These are phyloP conservation scores for Harpalus rubripes DNA, from an alignment of 2,888 invertebrate species.

Conservation along the genomic window DNA sequence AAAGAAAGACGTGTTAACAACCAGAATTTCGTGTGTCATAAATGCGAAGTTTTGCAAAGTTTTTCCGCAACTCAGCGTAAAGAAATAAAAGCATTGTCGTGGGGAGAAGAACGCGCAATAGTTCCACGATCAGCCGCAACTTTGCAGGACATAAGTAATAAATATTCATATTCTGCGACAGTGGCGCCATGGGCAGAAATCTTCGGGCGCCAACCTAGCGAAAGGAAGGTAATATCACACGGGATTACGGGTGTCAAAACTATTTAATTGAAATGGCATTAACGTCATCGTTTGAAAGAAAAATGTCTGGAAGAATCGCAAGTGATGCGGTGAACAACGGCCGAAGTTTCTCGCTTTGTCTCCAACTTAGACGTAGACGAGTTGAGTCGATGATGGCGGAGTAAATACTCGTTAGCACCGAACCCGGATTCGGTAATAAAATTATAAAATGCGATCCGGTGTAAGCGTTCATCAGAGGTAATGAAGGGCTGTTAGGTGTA, in stretches of 20 bases:
- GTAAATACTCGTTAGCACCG: constrained; percentile 63
- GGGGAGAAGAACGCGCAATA: constrained; percentile 20
- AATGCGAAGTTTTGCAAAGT: constrained; percentile 58
- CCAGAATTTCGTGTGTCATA: constrained; percentile 61
- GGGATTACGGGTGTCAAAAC: constrained; percentile 65
- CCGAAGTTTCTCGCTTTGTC: constrained; percentile 49
- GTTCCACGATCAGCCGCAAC: constrained; percentile 55
- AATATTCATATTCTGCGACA: constrained; percentile 58
- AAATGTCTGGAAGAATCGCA: constrained; percentile 59
- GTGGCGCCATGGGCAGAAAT: constrained; percentile 2
- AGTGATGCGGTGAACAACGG: constrained; percentile 49
- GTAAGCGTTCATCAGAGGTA: constrained; percentile 63
- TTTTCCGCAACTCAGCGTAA: constrained; percentile 59
- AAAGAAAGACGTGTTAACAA: constrained; percentile 62
- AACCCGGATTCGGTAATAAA: constrained; percentile 53
- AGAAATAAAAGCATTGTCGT: constrained; percentile 61
- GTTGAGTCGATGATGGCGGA: constrained; percentile 22
- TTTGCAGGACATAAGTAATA: constrained; percentile 59
- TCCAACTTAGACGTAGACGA: not conserved
- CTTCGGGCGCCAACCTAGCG: not conserved
- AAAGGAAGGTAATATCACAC: constrained; percentile 61
- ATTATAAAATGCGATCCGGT: constrained; percentile 61
- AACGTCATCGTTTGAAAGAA: constrained; percentile 62
- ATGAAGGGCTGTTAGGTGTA: constrained; percentile 62
- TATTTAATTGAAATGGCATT: constrained; percentile 67